A percentile compares a stretch with the other conserved stretches of the same genome.
Evolutionary conservation across 2,888 invertebrate genomes (phyloP).

Genomic region (Poecilobothrus nobilitatus): DNA sequence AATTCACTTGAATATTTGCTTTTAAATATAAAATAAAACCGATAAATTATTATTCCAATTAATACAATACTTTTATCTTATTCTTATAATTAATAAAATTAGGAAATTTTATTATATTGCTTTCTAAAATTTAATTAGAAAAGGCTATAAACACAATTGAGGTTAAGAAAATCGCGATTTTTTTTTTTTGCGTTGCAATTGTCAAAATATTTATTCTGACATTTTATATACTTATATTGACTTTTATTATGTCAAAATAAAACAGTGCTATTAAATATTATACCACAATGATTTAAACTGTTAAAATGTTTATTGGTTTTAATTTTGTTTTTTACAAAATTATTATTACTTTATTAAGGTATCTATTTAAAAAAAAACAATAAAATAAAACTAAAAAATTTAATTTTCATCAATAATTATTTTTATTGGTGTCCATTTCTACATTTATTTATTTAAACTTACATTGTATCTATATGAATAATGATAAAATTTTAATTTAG

Average conservation of each 20-base stretch:
- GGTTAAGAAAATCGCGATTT: conserved; percentile 3
- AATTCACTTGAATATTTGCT: neutral
- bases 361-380: too few species aligned
- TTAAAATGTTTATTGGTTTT: neutral
- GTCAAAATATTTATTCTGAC: neutral
- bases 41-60: neutral
- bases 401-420: neutral
- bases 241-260: neutral
- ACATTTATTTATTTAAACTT: neutral
- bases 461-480: neutral
- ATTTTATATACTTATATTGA: neutral
- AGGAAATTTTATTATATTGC: neutral
- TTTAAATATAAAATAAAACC: neutral
- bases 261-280: neutral
- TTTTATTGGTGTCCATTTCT: neutral
- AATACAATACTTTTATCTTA: neutral
- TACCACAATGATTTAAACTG: neutral
- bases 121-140: neutral
- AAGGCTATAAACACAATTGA: neutral
- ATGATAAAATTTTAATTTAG: neutral
- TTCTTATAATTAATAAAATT: neutral
- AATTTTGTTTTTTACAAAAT: neutral
- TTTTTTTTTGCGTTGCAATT: neutral
- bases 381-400: neutral
- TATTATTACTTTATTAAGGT: too few species aligned